Conservation (phyloP, 2,797 vertebrate species). For the Paramormyrops hopkinsi region DNA sequence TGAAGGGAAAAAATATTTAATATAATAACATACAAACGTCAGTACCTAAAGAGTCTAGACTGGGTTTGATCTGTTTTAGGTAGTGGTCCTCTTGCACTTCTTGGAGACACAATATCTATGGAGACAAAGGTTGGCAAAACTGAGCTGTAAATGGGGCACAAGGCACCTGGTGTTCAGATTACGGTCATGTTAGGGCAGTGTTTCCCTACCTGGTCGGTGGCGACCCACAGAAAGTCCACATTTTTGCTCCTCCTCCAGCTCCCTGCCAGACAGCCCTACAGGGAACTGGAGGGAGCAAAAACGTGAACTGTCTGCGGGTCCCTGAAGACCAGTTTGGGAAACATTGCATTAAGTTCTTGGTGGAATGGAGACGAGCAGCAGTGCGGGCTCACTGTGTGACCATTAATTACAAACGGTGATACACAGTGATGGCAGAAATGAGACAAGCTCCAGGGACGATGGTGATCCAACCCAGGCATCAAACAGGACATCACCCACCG, state of each 20-base stretch:
- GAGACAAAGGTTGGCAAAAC: slow-evolving; percentile 25
- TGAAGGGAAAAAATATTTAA: not conserved
- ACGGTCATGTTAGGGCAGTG: not conserved
- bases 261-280: not conserved
- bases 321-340: not conserved
- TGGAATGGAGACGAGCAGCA: not conserved
- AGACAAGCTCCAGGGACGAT: not conserved
- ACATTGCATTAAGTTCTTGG: not conserved
- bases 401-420: not conserved
- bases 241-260: not conserved
- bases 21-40: slow-evolving; percentile 13
- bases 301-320: not conserved
- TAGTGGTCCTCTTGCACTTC: slow-evolving; percentile 95
- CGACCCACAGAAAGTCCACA: not conserved
- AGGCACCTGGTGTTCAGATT: not conserved
- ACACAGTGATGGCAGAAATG: not conserved
- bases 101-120: slow-evolving; percentile 89
- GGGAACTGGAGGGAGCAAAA: not conserved
- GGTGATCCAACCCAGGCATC: not conserved
- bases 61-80: slow-evolving; percentile 75
- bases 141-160: not conserved
- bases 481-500: not conserved
- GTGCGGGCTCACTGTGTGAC: not conserved
- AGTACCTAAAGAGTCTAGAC: slow-evolving; percentile 78
- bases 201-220: not conserved